These are phyloP conservation scores for Leptogaster cylindrica DNA, from an alignment of 2,888 invertebrate species.

Conservation along the genomic window DNA sequence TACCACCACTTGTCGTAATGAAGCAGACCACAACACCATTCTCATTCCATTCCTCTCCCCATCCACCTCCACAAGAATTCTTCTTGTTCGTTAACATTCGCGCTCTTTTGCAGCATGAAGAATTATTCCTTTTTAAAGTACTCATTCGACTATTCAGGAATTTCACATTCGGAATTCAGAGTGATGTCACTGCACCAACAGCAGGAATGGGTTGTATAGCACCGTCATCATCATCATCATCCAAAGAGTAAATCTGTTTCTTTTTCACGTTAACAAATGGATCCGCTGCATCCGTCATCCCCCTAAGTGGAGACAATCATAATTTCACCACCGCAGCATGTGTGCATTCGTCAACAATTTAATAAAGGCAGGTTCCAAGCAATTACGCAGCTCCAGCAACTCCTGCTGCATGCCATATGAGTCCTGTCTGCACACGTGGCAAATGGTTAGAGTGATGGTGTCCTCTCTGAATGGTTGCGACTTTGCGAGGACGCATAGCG, in stretches of 20 bases:
- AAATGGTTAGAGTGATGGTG: not conserved
- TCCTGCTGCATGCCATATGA: constrained; percentile 14
- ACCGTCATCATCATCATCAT: not conserved
- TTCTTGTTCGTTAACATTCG: too few species aligned
- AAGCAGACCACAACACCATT: too few species aligned
- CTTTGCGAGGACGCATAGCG: not conserved
- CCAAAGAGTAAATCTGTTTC: not conserved
- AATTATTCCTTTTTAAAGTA: too few species aligned
- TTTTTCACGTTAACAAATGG: constrained; percentile 25
- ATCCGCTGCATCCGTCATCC: constrained; percentile 12
- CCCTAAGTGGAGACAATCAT: constrained; percentile 14
- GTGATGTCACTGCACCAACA: too few species aligned
- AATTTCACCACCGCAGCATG: constrained; percentile 20
- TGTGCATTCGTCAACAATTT: constrained; percentile 36
- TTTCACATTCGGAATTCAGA: too few species aligned
- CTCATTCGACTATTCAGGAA: too few species aligned
- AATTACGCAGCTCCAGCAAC: constrained; percentile 27
- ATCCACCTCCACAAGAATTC: too few species aligned
- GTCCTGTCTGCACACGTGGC: constrained; percentile 7
- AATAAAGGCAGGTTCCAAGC: constrained; percentile 36
- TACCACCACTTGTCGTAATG: too few species aligned
- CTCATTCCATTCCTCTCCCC: too few species aligned
- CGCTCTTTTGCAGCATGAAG: too few species aligned
- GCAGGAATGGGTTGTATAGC: too few species aligned
- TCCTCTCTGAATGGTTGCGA: not conserved